These are phyloP conservation scores for Epinephelus coioides DNA, from an alignment of 2,797 vertebrate species.

Conservation along the genomic window DNA sequence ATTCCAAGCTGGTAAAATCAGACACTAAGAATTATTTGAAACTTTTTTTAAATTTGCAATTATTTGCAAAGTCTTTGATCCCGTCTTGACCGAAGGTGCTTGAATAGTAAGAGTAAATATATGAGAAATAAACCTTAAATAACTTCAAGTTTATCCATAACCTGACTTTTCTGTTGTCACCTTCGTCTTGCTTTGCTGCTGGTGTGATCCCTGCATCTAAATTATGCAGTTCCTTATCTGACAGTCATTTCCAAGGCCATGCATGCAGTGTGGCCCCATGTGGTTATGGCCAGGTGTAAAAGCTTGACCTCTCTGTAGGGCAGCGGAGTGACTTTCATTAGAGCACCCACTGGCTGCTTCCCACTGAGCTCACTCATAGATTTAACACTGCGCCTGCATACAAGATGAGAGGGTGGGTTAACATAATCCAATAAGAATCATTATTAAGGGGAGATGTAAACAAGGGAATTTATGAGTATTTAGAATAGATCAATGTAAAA, in stretches of 20 bases:
- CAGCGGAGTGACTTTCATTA: conserved; percentile 84
- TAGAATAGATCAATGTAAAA: background rate
- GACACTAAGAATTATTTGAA: background rate
- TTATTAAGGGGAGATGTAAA: conserved; percentile 44
- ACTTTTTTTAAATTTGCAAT: background rate
- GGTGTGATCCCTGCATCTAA: conserved; percentile 61
- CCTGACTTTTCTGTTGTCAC: conserved; percentile 12
- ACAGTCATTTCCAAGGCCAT: conserved; percentile 78
- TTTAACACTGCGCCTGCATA: conserved; percentile 67
- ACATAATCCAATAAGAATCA: conserved; percentile 60
- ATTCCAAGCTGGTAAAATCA: background rate
- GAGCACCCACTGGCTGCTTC: conserved; percentile 72
- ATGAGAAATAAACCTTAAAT: background rate
- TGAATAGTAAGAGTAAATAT: background rate
- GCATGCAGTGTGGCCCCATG: conserved; percentile 73
- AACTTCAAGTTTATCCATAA: conserved; percentile 19
- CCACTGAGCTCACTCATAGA: conserved; percentile 73
- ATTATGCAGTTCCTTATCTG: conserved; percentile 78
- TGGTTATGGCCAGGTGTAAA: conserved; percentile 82
- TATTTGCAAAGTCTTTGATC: background rate
- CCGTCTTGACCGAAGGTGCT: background rate
- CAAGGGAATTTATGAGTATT: conserved; percentile 30
- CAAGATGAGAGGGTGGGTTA: conserved; percentile 59
- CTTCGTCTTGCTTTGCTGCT: conserved; percentile 38
- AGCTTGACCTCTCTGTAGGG: conserved; percentile 85